These are phyloP conservation scores for Metaphire vulgaris DNA, from an alignment of 1,140 invertebrate species.

Conservation along the genomic window DNA sequence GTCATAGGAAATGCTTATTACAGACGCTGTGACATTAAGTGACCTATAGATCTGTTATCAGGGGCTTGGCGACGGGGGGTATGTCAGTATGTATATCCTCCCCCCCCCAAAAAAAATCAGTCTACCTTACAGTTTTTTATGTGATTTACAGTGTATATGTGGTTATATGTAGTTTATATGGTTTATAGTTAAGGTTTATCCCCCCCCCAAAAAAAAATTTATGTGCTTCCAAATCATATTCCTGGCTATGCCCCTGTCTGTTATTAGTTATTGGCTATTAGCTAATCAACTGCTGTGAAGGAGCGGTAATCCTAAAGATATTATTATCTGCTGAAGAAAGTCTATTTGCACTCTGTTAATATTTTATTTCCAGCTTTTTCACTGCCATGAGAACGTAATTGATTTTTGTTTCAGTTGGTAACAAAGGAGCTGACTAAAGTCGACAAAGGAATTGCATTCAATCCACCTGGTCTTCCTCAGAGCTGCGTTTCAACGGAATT, in stretches of 20 bases:
- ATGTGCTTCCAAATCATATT: too few relatives aligned
- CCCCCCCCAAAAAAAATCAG: too few relatives aligned
- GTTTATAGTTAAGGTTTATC: too few relatives aligned
- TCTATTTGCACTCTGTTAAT: constrained; percentile 3
- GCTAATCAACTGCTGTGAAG: background rate
- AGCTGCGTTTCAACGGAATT: background rate
- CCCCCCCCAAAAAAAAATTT: too few relatives aligned
- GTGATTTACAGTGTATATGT: too few relatives aligned
- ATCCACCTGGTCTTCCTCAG: background rate
- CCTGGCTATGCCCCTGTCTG: background rate
- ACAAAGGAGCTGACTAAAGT: background rate
- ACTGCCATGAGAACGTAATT: background rate
- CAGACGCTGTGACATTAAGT: too few relatives aligned
- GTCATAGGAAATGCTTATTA: too few relatives aligned
- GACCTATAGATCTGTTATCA: too few relatives aligned
- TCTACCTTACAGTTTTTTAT: too few relatives aligned
- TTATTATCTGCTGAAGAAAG: background rate
- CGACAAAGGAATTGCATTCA: background rate
- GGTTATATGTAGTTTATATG: too few relatives aligned
- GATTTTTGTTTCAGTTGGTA: background rate
- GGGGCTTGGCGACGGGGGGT: too few relatives aligned
- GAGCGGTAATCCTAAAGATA: background rate
- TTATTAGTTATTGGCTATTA: background rate
- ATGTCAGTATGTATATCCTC: too few relatives aligned
- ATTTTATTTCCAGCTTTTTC: background rate